Evolutionary conservation across 2,888 invertebrate genomes (phyloP), one percentile per base, ranked within the genome.

Genomic region (Cremastinae sp.): DNA sequence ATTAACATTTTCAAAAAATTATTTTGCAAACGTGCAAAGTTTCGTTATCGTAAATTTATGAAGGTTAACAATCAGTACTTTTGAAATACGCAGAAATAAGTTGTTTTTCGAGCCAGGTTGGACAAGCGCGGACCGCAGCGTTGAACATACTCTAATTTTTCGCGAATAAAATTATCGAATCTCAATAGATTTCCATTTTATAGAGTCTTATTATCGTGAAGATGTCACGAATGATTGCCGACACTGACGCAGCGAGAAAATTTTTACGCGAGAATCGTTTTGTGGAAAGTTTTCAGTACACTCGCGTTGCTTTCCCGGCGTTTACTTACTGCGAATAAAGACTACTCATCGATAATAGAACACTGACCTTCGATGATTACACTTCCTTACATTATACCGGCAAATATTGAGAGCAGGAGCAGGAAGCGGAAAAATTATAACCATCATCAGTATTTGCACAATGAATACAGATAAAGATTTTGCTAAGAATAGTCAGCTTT

Each of bases 21-120:
- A n/a, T n/a, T n/a, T n/a, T n/a, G n/a, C n/a, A n/a, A n/a, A n/a
- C n/a, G n/a, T n/a, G n/a, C n/a, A n/a, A n/a, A n/a, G n/a, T n/a
- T n/a, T n/a, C n/a, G n/a, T n/a, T n/a, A n/a, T n/a, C n/a, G n/a
- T n/a, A n/a, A n/a, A n/a, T n/a, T n/a, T n/a, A n/a, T n/a, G n/a
- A n/a, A 68, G 5, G 12, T 16, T 35, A 59, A 64, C 28, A 5
- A n/a, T 22, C 9, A 16, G 74, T 85, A 90, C 90, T 89, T 82
- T 83, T 87, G 51, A 85, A 88, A 75, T 87, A 88, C 59, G 85
- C 74, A 69, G 86, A 86, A 47, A 83, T 84, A 35, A 89, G 72
- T 72, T 81, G 83, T 74, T 83, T 84, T 81, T 88, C 84, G 35
- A 89, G 83, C 84, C 85, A 85, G 58, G 83, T 83, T 4, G 89